Base-by-base conservation (phyloP, 2,888 invertebrate genomes). In the Pyrgus malvae region DNA sequence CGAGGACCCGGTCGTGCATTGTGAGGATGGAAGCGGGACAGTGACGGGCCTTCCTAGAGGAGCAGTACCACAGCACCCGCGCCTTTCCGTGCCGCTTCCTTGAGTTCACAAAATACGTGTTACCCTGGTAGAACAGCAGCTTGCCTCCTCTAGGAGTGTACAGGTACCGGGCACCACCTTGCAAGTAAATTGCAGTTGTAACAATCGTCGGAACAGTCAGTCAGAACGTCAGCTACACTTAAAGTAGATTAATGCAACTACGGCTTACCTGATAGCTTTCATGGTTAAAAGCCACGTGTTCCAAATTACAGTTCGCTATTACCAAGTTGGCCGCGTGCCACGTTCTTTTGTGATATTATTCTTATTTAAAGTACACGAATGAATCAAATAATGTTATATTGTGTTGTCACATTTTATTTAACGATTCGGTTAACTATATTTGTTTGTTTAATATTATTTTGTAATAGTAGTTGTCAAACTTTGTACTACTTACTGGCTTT, bases 81-180 rank as follows among this genome's bases (percentile, higher is more conserved):
- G 73, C 60, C 55, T 73, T 68, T 49, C 72, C 68, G 59, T 72
- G 70, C 23, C 67, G 73, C 59, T 74, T 77, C 35, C 76, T 68
- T 46, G 74, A 74, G 66, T 82, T 81, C 56, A 78, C 74, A 74
- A 80, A 81, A 69, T 72, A 83, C 0, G 79, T 83, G 62, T 83
- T 77, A 54, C 80, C 81, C 54, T 73, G 71, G 72, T 75, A 78
- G 67, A 76, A 76, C 29, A 83, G 72, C 49, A 82, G 72, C 44
- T 76, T 70, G 14, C 75, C 75, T 37, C 80, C 81, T 49, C 79
- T 72, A 51, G 75, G 64, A 27, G 83, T 76, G 59, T 63, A 69
- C 68, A 82, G 62, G 66, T 78, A 83, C 42, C 63, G 75, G 63
- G 67, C 68, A 57, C 69, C 72, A 74, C 72, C 68, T 69, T 72